phyloP scores from a whole-genome alignment of 2,113 vertebrate genomes.

The Anoplopoma fimbria region DNA sequence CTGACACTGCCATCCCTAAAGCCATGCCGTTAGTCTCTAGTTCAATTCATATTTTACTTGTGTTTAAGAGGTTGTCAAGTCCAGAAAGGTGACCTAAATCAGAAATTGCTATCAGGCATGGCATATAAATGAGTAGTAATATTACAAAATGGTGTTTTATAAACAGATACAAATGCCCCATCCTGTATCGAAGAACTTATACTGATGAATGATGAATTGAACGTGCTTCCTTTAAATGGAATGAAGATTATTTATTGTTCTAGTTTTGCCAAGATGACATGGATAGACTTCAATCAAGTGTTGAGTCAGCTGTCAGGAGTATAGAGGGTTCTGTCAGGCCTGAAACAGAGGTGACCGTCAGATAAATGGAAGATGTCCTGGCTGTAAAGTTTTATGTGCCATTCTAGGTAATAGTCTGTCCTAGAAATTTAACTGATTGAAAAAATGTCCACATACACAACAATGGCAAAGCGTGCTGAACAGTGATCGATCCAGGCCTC shows the following conservation, averaged over 20 bases:
- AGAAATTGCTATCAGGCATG: background rate
- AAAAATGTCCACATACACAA: background rate
- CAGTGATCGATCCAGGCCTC: background rate
- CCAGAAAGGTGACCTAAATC: background rate
- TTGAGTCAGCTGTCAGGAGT: conserved; percentile 13
- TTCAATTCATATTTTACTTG: background rate
- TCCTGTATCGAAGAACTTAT: background rate
- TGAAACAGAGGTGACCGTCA: conserved; percentile 47
- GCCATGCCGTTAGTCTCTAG: background rate
- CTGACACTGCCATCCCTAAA: background rate
- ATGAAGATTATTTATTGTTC: background rate
- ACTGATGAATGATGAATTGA: background rate
- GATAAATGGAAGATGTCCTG: conserved; percentile 57
- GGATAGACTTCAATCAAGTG: conserved; percentile 8
- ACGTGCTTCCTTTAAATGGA: background rate
- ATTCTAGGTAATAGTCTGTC: conserved; percentile 47
- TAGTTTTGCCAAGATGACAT: conserved; percentile 10
- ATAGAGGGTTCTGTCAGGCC: conserved; percentile 17
- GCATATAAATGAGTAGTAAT: background rate
- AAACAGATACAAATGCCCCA: background rate
- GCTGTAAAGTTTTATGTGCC: conserved; percentile 58
- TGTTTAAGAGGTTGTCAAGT: background rate
- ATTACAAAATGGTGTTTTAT: no score
- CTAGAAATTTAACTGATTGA: background rate
- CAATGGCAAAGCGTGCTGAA: background rate